phyloP scores from a whole-genome alignment of 1,140 invertebrate genomes.

The Scaptomyza pallida region DNA sequence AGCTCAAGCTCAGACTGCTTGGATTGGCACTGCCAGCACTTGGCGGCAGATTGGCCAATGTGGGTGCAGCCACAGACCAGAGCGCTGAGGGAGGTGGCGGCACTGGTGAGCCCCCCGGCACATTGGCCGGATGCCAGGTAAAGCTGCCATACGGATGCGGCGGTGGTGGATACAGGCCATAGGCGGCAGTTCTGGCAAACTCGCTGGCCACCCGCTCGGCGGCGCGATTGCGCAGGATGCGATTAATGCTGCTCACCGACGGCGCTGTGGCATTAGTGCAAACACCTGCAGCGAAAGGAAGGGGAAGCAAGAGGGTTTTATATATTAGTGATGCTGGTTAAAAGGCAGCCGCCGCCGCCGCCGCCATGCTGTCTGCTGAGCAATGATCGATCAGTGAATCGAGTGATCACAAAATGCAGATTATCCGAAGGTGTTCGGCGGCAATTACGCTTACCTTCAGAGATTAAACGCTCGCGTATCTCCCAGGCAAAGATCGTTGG shows the following conservation, averaged over 20 bases:
- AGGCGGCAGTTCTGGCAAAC: constrained; percentile 95
- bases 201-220: constrained; percentile 96
- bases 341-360: constrained; percentile 46
- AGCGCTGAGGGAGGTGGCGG: constrained; percentile 57
- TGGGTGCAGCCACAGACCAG: constrained; percentile 71
- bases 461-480: constrained; percentile 96
- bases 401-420: constrained; percentile 29
- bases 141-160: constrained; percentile 88
- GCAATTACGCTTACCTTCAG: constrained; percentile 91
- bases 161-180: constrained; percentile 91
- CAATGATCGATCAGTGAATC: constrained; percentile 37
- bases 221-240: constrained; percentile 94
- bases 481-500: constrained; percentile 99
- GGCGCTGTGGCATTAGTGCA: constrained; percentile 96
- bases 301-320: background rate
- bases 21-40: constrained; percentile 44
- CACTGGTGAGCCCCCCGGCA: constrained; percentile 56
- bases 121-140: constrained; percentile 77
- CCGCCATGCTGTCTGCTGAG: too few relatives aligned
- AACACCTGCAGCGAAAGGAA: constrained; percentile 85
- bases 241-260: constrained; percentile 96
- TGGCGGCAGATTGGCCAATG: constrained; percentile 57
- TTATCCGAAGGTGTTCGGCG: constrained; percentile 41
- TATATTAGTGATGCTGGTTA: constrained; percentile 27
- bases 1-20: constrained; percentile 50